A percentile compares a stretch with the other conserved stretches of the same genome.
Evolutionary conservation across 2,888 invertebrate species (phyloP).

Genomic region (Hyalella azteca): DNA sequence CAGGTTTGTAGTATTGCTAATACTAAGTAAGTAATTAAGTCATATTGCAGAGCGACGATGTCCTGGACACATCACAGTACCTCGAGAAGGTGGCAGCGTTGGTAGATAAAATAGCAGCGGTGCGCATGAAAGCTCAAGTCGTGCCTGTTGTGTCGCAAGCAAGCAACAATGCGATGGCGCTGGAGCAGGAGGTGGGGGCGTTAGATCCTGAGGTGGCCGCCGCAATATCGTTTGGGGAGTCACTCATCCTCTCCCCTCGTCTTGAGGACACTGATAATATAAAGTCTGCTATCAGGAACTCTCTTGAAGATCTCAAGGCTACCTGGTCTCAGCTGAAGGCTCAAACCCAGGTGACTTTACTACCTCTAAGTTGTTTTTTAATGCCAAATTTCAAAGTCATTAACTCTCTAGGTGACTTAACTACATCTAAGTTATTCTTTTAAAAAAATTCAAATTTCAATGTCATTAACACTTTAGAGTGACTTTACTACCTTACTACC

Average conservation of each 20-base stretch:
- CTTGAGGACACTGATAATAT: constrained; percentile 67
- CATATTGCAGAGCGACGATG: neutral
- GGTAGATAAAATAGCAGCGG: constrained; percentile 45
- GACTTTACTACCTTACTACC: too few relatives aligned
- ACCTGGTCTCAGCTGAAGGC: constrained; percentile 71
- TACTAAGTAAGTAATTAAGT: neutral
- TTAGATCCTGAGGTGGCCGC: constrained; percentile 79
- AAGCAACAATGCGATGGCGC: constrained; percentile 64
- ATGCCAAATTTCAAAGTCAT: too few relatives aligned
- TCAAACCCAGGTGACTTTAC: constrained; percentile 67
- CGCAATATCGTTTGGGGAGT: constrained; percentile 78
- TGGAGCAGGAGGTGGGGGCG: constrained; percentile 71
- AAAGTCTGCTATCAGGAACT: constrained; percentile 68
- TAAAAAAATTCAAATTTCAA: too few relatives aligned
- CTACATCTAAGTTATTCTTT: too few relatives aligned
- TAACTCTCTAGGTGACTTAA: too few relatives aligned
- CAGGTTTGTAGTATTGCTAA: neutral
- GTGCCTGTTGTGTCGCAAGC: constrained; percentile 41
- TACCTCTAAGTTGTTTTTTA: neutral
- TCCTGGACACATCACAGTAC: neutral
- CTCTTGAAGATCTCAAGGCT: constrained; percentile 62
- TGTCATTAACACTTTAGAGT: too few relatives aligned
- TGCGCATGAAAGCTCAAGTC: constrained; percentile 39
- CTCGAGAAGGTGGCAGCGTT: constrained; percentile 44
- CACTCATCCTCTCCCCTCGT: constrained; percentile 75